Evolutionary conservation across 2,888 invertebrate genomes (phyloP), one percentile per base, ranked within the genome.

Genomic region (Herminia tarsipennalis): DNA sequence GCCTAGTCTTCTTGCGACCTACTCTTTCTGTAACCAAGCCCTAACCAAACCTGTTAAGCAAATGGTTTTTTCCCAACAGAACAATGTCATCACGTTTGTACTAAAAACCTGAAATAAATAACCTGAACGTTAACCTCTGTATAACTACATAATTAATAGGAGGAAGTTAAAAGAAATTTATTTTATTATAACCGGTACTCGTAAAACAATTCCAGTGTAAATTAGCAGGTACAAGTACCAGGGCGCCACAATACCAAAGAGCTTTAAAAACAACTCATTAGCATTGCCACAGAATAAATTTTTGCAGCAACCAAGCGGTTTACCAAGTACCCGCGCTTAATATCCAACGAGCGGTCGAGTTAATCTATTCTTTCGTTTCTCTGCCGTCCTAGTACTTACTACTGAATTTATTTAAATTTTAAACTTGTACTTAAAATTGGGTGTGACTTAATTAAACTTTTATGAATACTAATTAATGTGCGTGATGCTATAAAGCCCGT

Each of bases 241-340:
- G 68, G 60, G 43, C 24, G 59, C 34, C 47, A 72, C 39, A 49
- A 45, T 49, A 29, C 48, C 34, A 39, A 47, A 45, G 42, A 52
- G 56, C 35, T 48, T 60, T 63, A 58, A 60, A 62, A 69, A 62
- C 62, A 68, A 55, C 73, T 78, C 73, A 76, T 79, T 79, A 76
- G 69, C 73, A 73, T 73, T 51, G 55, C 66, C 61, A 57, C 63
- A 46, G 69, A 70, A 73, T 75, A 76, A 52, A 68, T 66, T 75
- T 63, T 47, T 39, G 39, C 42, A 51, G 27, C 41, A 49, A 49
- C 51, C 43, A 52, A 50, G 40, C 49, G 56, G 56, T 58, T 54
- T 47, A 51, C 58, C 45, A 47, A 57, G 57, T 56, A 32, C 35
- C 39, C 36, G 18, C 52, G 45, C 44, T 58, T 59, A 66, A 61